Base-by-base conservation (phyloP, 2,797 vertebrate genomes). In the Sparidentex hasta region DNA sequence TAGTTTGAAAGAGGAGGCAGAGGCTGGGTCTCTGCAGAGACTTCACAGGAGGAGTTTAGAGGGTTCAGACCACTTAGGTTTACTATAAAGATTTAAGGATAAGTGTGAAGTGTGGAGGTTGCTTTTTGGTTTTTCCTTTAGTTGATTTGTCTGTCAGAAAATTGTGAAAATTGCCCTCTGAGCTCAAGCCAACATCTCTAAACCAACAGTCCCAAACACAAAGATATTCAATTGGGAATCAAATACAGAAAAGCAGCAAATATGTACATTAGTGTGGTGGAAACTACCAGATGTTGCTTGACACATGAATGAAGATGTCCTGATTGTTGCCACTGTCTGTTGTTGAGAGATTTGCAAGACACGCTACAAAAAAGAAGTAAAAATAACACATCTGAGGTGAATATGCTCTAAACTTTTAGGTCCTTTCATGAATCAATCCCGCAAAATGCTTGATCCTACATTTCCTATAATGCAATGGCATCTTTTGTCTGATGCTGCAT, bases 1-100 rank as follows among this genome's bases (percentile, higher is more conserved):
- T 76, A 90, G 80, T 88, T 90, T 71, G n/a, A 74, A 47, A 75
- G 71, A 48, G 11, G 43, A 78, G 57, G 56, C 33, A 57, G 41
- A 77, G 59, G 3, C 59, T 61, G 76, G 65, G 27, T 54, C 64
- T 41, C 47, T 41, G 17, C 17, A 61, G 38, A 29, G 74, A 55
- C 29, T 16, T 55, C 48, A 69, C 59, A 65, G 5, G 50, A 48
- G n/a, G 38, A 69, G 55, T 43, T 65, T 14, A 54, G 27, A 27
- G 57, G 65, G 56, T 78, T 74, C 57, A 56, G 38, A 65, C 69
- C n/a, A 25, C 23, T 56, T 16, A 4, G 17, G 47, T 46, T 67
- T 3, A 51, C 64, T 47, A 44, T 11, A 41, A 63, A 18, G 44
- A 23, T 23, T 62, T n/a, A 7, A 59, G 14, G 43, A 13, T 18